Evolutionary conservation across 2,113 vertebrate genomes (phyloP).

Genomic region (Hydropotes inermis): DNA sequence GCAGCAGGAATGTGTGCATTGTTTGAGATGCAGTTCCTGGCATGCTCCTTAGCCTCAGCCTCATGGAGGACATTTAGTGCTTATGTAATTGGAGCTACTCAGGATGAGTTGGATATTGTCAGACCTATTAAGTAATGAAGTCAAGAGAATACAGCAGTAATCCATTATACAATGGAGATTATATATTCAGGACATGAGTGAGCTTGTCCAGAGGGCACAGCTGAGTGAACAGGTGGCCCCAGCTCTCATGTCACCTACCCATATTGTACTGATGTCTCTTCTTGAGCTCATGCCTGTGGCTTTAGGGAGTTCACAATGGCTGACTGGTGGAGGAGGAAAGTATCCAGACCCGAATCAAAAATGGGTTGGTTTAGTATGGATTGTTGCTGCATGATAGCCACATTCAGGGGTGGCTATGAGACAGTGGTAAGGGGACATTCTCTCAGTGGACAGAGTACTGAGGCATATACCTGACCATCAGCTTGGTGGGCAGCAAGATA

Average conservation of each 20-base stretch:
- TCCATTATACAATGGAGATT: conserved; percentile 46
- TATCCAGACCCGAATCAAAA: neutral
- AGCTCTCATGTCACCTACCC: neutral
- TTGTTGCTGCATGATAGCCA: neutral
- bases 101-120: conserved; percentile 52
- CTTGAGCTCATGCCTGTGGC: neutral
- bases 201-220: conserved; percentile 20
- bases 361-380: neutral
- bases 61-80: conserved; percentile 50
- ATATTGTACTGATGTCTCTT: neutral
- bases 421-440: neutral
- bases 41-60: neutral
- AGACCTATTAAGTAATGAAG: conserved; percentile 49
- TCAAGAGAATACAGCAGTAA: neutral
- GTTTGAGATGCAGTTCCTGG: conserved; percentile 50
- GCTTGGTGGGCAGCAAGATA: neutral
- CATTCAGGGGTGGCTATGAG: neutral
- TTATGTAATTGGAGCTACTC: conserved; percentile 36
- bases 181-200: neutral
- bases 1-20: conserved; percentile 40
- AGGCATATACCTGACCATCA: neutral
- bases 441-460: neutral
- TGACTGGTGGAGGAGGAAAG: neutral
- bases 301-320: neutral
- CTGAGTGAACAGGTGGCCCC: conserved; percentile 39